These are phyloP conservation scores for Heliconius hewitsoni DNA, from an alignment of 1,140 invertebrate genomes.

Conservation along the genomic window DNA sequence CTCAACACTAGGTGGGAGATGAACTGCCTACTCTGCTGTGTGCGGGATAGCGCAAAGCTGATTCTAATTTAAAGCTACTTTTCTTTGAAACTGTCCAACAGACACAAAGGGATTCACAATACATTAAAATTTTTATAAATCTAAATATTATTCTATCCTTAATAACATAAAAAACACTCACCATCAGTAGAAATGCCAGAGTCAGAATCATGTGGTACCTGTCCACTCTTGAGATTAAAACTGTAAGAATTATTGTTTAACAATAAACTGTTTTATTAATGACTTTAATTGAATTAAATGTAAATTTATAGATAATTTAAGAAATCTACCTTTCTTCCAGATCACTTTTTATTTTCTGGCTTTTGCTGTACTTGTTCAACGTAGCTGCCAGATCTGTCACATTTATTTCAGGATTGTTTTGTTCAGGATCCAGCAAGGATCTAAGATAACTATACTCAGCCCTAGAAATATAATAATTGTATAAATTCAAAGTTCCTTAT, in stretches of 20 bases:
- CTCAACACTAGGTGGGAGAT: too few species aligned
- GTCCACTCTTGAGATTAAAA: conserved; percentile 67
- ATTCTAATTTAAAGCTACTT: too few species aligned
- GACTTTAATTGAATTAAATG: background rate
- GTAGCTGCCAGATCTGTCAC: conserved; percentile 60
- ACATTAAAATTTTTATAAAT: too few species aligned
- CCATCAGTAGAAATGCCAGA: conserved; percentile 75
- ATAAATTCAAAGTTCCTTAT: background rate
- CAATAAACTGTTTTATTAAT: background rate
- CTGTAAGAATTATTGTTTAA: conserved; percentile 48
- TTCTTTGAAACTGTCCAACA: too few species aligned
- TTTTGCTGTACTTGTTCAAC: conserved; percentile 66
- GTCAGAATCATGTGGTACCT: conserved; percentile 67
- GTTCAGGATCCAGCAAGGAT: conserved; percentile 65
- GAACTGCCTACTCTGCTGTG: too few species aligned
- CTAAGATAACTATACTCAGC: conserved; percentile 64
- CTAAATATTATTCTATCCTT: too few species aligned
- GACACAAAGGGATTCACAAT: too few species aligned
- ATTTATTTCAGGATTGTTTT: conserved; percentile 67
- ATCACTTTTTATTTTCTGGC: conserved; percentile 65
- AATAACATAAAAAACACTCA: conserved; percentile 39
- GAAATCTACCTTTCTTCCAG: conserved; percentile 63
- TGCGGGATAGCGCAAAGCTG: too few species aligned
- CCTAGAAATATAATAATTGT: conserved; percentile 35
- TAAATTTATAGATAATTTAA: background rate